These are phyloP conservation scores for Neogobius melanostomus DNA, from an alignment of 2,113 vertebrate species.

Conservation along the genomic window DNA sequence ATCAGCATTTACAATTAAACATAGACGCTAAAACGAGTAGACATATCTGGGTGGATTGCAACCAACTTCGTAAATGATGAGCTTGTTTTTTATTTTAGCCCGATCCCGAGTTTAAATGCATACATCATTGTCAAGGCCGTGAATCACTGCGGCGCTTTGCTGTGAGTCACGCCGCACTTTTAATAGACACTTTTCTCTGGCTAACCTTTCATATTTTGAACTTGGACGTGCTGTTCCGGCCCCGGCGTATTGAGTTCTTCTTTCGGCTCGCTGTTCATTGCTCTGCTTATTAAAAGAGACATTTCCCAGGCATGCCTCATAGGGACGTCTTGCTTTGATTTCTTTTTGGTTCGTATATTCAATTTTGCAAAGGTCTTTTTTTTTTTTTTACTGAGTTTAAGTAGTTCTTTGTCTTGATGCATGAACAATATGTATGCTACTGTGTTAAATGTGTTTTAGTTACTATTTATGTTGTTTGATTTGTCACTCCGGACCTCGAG, in stretches of 20 bases:
- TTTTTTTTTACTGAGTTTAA: conserved; percentile 31
- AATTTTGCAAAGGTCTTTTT: conserved; percentile 18
- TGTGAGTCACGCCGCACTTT: conserved; percentile 34
- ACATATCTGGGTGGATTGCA: background rate
- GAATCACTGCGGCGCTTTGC: conserved; percentile 27
- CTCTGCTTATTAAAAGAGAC: conserved; percentile 54
- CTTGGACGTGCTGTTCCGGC: conserved; percentile 24
- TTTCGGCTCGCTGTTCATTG: conserved; percentile 54
- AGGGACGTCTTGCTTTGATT: conserved; percentile 20
- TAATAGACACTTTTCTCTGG: conserved; percentile 21
- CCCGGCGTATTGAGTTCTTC: conserved; percentile 27
- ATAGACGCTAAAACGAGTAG: too few relatives aligned
- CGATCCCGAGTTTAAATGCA: background rate
- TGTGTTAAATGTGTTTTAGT: conserved; percentile 41
- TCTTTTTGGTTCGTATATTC: conserved; percentile 20
- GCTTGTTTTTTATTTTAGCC: background rate
- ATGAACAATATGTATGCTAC: conserved; percentile 46
- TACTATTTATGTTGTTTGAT: conserved; percentile 22
- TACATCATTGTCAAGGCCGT: background rate
- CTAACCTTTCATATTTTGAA: conserved; percentile 17
- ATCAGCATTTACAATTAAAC: too few relatives aligned
- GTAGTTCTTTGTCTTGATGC: conserved; percentile 35
- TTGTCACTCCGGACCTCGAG: conserved; percentile 68
- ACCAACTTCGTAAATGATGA: background rate
- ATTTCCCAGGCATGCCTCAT: conserved; percentile 44